Base-by-base conservation (phyloP, 2,797 vertebrate species). In the Sciaenops ocellatus region DNA sequence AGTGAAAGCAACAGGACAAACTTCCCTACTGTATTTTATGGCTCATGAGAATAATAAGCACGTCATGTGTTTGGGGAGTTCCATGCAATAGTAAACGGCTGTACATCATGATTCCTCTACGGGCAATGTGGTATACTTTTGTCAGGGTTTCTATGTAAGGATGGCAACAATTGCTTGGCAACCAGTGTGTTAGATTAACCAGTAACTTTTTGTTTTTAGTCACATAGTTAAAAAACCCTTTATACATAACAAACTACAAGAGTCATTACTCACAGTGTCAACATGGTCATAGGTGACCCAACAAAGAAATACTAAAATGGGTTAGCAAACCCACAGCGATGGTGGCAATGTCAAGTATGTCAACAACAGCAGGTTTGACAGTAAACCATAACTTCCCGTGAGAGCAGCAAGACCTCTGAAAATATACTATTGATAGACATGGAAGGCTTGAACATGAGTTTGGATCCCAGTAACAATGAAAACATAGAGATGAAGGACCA, bases 131-230 rank as follows among this genome's bases (percentile, higher is more conserved):
- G 71, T 76, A 1, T 15, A 50, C 57, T 51, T 80, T 52, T 82
- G 76, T 69, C 57, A 66, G 51, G 61, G 69, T 84, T 73, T 79
- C 69, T 81, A 44, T 69, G 59, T 62, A 38, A 59, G 64, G 75
- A 51, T 84, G 60, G 79, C 84, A 87, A 86, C 84, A 76, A 81
- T 63, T 67, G 71, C 86, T 65, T 75, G 73, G 74, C 80, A 87
- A 80, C 80, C 68, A 17, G 16, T 63, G 57, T 55, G 47, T 51
- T n/a, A 47, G 69, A n/a, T 69, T 38, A 74, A 52, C n/a, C 48
- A 26, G 30, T 48, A 20, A 12, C 4, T 38, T 51, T 60, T 41
- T 34, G 54, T 55, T 55, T 3, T 62, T 60, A 48, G 51, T 72
- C 18, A 50, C 42, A 67, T 38, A 16, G 6, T 22, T 76, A 48